Evolutionary conservation across 1,140 invertebrate genomes (phyloP).

Genomic region (Caenorhabditis brenneri): DNA sequence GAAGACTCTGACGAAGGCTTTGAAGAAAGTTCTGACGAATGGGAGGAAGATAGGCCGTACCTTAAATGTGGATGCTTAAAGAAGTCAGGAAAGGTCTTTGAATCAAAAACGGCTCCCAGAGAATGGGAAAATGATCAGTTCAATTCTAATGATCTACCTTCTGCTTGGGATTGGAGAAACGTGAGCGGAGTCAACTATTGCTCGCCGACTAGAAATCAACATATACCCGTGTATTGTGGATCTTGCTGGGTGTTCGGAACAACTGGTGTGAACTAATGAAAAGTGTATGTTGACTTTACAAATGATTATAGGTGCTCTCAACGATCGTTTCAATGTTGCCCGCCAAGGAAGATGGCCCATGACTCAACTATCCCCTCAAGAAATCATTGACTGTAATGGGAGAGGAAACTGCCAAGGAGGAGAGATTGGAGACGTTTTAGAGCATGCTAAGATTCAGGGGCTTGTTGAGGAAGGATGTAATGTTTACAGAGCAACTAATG

Average conservation of each 20-base stretch:
- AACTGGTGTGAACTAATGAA: slow-evolving; percentile 59
- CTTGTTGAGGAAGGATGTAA: slow-evolving; percentile 74
- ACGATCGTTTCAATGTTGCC: slow-evolving; percentile 70
- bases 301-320: slow-evolving; percentile 62
- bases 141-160: slow-evolving; percentile 64
- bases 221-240: slow-evolving; percentile 70
- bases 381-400: slow-evolving; percentile 72
- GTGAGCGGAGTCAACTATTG: slow-evolving; percentile 73
- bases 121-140: slow-evolving; percentile 44
- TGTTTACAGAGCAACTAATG: slow-evolving; percentile 75
- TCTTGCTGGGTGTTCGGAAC: slow-evolving; percentile 70
- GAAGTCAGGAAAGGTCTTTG: slow-evolving; percentile 26
- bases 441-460: slow-evolving; percentile 73
- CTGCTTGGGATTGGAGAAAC: slow-evolving; percentile 74
- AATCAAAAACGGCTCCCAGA: slow-evolving; percentile 38
- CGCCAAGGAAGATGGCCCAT: slow-evolving; percentile 70
- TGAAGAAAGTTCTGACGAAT: background rate
- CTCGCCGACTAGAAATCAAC: slow-evolving; percentile 73
- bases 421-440: slow-evolving; percentile 71
- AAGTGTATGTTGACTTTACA: too few relatives aligned
- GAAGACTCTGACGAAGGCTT: too few relatives aligned
- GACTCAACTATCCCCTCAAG: slow-evolving; percentile 67
- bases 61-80: slow-evolving; percentile 32
- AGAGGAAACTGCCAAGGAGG: slow-evolving; percentile 73
- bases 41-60: slow-evolving; percentile 6